Evolutionary conservation across 1,140 invertebrate genomes (phyloP), one percentile per base, ranked within the genome.

Genomic region (Scaptomyza montana): DNA sequence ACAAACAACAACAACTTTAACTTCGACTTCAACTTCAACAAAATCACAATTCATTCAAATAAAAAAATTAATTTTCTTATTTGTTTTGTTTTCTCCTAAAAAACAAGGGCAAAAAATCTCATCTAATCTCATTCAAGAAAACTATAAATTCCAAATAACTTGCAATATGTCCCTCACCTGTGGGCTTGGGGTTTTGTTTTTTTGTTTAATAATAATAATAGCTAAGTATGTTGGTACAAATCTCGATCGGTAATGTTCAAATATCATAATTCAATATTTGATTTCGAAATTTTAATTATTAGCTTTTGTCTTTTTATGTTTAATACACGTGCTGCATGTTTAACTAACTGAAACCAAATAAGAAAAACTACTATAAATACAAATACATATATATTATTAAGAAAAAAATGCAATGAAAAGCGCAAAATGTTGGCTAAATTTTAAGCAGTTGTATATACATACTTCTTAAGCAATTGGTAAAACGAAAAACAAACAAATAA

Each of bases 41-140:
- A 16, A 74, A 41, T 41, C 12, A 65, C 28, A 59, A 74, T 49
- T 49, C 47, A 33, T 33, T 33, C 30, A 33, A 21, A 6, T 39
- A n/a, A 63, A 30, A 62, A 9, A 36, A 28, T 46, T 61, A 61
- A 73, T 73, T 71, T 64, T 71, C 60, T 9, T 60, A 71, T 39
- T 61, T 60, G 43, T 87, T 80, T 78, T 80, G 66, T 61, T 87
- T 84, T 67, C 45, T 25, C 43, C 13, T 50, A 71, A 59, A 33
- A 50, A 33, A 41, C 33, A 55, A n/a, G 63, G 64, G 70, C 65
- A 56, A 74, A 53, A 9, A 46, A 12, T 46, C 62, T 55, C 57
- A 56, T 60, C 16, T 21, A 55, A 64, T 51, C 67, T 60, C 72
- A 74, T 70, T 63, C 41, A 69, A 63, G 59, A 51, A 51, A 7